Evolutionary conservation across 2,888 invertebrate genomes (phyloP).

Genomic region (Ornithoptera priamus): DNA sequence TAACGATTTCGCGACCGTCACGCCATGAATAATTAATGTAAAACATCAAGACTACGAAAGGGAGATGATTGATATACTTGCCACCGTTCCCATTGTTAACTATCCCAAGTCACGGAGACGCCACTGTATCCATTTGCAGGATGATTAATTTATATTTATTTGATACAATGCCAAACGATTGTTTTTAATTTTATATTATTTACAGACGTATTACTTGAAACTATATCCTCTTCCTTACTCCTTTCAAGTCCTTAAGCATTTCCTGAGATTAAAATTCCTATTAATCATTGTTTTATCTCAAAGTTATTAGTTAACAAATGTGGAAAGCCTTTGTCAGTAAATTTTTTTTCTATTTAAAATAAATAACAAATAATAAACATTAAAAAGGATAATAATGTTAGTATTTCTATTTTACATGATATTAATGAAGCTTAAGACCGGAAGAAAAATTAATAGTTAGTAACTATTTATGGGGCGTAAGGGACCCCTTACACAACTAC

Average conservation of each 20-base stretch:
- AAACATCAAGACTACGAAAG: conserved; percentile 4
- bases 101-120: conserved; percentile 16
- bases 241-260: not conserved
- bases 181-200: not conserved
- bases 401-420: too few relatives aligned
- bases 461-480: too few relatives aligned
- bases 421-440: too few relatives aligned
- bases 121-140: conserved; percentile 12
- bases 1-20: not conserved
- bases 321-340: too few relatives aligned
- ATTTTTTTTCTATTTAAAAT: not conserved
- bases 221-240: too few relatives aligned
- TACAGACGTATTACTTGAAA: not conserved
- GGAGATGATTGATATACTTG: conserved; percentile 19
- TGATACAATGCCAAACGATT: conserved; percentile 12
- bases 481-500: too few relatives aligned
- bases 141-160: conserved; percentile 21
- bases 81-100: conserved; percentile 22
- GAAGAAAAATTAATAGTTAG: too few relatives aligned
- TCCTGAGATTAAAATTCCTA: not conserved
- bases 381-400: too few relatives aligned
- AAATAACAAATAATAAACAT: not conserved
- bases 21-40: conserved; percentile 14
- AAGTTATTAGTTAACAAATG: not conserved
- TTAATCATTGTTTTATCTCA: not conserved